Conservation (phyloP, 2,113 vertebrate species). For the Marcusenius ussheri region DNA sequence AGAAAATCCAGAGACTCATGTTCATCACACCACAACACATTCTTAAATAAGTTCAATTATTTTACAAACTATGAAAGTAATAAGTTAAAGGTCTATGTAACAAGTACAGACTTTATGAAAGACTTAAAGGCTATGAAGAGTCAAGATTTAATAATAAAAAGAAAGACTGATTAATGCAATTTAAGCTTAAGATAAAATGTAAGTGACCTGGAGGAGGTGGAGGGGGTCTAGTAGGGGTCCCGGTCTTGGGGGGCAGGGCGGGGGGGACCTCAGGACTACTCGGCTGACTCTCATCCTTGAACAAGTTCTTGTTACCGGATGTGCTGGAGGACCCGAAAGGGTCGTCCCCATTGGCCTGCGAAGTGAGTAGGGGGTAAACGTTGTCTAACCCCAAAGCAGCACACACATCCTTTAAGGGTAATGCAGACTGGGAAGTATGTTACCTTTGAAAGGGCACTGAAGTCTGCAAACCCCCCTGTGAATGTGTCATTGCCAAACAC, state of each 20-base stretch:
- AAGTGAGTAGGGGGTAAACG: slow-evolving; percentile 32
- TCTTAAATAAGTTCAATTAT: not conserved
- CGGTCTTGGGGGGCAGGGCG: slow-evolving; percentile 88
- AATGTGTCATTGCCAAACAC: slow-evolving; percentile 88
- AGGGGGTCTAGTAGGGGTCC: slow-evolving; percentile 89
- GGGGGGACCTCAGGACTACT: slow-evolving; percentile 77
- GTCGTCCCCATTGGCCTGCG: slow-evolving; percentile 74
- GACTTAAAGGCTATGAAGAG: not conserved
- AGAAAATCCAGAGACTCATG: not conserved
- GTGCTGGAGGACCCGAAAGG: slow-evolving; percentile 61
- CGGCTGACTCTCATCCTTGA: slow-evolving; percentile 68
- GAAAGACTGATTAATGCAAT: not conserved
- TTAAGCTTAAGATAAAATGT: not conserved
- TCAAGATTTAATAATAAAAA: not conserved
- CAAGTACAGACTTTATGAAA: not conserved
- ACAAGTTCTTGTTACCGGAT: slow-evolving; percentile 72
- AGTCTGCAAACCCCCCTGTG: slow-evolving; percentile 88
- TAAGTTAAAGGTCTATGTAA: not conserved
- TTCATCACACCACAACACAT: not conserved
- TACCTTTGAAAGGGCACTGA: slow-evolving; percentile 85
- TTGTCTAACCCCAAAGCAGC: not conserved
- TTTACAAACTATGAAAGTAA: not conserved
- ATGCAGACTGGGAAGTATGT: slow-evolving; percentile 21
- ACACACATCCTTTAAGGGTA: not conserved
- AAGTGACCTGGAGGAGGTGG: slow-evolving; percentile 86